These are phyloP conservation scores for Drosophila affinis DNA, from an alignment of 2,888 invertebrate species.

Conservation along the genomic window DNA sequence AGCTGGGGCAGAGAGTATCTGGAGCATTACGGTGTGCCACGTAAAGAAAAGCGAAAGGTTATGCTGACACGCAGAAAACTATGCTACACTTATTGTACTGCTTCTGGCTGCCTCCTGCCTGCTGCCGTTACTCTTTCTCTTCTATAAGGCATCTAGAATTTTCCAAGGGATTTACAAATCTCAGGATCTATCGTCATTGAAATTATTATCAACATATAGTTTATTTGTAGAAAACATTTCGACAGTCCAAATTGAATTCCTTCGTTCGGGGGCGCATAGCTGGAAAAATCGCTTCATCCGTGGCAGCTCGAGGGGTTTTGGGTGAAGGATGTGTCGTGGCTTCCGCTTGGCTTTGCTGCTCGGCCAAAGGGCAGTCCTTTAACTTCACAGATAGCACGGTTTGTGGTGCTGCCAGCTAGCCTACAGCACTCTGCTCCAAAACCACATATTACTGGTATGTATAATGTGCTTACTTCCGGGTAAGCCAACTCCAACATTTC, in stretches of 20 bases:
- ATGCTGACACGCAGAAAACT: conserved; percentile 50
- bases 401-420: not conserved
- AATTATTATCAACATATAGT: not conserved
- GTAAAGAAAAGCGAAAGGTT: conserved; percentile 51
- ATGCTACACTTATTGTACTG: conserved; percentile 43
- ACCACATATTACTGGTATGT: not conserved
- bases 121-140: not conserved
- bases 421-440: too few species aligned
- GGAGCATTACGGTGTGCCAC: not conserved
- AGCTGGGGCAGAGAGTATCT: not conserved
- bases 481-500: not conserved
- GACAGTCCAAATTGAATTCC: not conserved
- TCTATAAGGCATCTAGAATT: not conserved
- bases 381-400: not conserved
- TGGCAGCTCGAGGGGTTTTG: too few species aligned
- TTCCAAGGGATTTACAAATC: not conserved
- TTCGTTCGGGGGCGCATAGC: not conserved
- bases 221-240: not conserved
- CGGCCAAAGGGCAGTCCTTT: not conserved
- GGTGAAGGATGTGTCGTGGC: not conserved
- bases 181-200: not conserved
- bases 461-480: not conserved
- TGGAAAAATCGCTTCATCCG: too few species aligned
- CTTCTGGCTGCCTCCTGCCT: too few species aligned
- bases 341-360: too few species aligned